A percentile compares a stretch with the other conserved stretches of the same genome.
phyloP scores from a whole-genome alignment of 2,113 vertebrate species.

The Cheilinus undulatus region DNA sequence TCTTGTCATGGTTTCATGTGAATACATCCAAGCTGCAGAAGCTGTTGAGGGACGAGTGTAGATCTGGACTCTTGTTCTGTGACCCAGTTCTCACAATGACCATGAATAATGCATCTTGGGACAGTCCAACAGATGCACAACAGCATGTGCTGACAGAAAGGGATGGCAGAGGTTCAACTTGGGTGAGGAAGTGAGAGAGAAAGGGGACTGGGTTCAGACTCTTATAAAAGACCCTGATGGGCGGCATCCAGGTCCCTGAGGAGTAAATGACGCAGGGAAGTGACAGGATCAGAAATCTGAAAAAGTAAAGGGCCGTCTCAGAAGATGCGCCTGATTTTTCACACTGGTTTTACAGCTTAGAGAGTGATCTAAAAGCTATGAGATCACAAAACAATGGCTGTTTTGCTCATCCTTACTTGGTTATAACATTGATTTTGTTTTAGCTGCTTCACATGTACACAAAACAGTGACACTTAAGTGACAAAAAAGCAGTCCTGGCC shows the following conservation, averaged over 20 bases:
- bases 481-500: neutral
- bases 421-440: neutral
- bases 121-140: slow-evolving; percentile 65
- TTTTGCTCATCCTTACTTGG: neutral
- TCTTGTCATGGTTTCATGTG: slow-evolving; percentile 27
- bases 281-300: slow-evolving; percentile 40
- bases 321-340: slow-evolving; percentile 33
- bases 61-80: slow-evolving; percentile 47
- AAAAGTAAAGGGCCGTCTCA: slow-evolving; percentile 11
- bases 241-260: slow-evolving; percentile 25
- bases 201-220: slow-evolving; percentile 13
- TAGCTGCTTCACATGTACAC: neutral
- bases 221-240: slow-evolving; percentile 38
- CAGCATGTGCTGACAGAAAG: slow-evolving; percentile 60
- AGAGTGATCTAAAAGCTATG: slow-evolving; percentile 1
- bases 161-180: slow-evolving; percentile 53
- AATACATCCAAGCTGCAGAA: slow-evolving; percentile 29
- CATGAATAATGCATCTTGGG: slow-evolving; percentile 34
- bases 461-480: neutral
- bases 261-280: slow-evolving; percentile 18
- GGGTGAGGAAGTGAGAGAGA: slow-evolving; percentile 22
- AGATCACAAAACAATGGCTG: slow-evolving; percentile 5
- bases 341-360: slow-evolving; percentile 12
- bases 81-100: slow-evolving; percentile 70
- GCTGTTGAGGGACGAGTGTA: slow-evolving; percentile 20